Conservation (phyloP, 2,888 invertebrate species). For the Drosophila fungiperda region DNA sequence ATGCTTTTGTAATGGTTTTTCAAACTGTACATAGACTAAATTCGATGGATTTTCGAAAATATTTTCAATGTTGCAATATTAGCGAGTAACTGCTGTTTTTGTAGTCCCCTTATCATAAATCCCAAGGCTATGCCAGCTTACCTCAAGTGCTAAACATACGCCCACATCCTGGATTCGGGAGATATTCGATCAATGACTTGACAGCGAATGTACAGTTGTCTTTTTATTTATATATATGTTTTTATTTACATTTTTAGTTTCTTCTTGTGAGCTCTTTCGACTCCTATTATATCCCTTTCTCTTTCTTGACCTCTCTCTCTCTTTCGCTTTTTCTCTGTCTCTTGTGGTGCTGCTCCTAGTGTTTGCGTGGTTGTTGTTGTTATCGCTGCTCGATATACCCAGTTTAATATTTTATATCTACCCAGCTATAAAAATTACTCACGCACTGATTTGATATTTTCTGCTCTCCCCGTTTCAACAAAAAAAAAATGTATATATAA, state of each 20-base stretch:
- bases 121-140: conserved; percentile 34
- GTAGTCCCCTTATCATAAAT: conserved; percentile 33
- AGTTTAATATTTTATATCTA: conserved; percentile 25
- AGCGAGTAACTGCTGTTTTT: neutral
- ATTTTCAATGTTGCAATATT: neutral
- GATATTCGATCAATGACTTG: neutral
- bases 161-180: conserved; percentile 52
- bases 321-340: neutral
- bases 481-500: conserved; percentile 8
- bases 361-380: conserved; percentile 36
- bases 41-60: conserved; percentile 1
- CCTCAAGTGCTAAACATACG: conserved; percentile 51
- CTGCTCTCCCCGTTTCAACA: conserved; percentile 52
- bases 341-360: conserved; percentile 26
- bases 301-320: neutral
- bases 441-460: conserved; percentile 51
- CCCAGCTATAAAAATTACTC: conserved; percentile 30
- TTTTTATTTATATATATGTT: neutral
- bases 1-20: neutral
- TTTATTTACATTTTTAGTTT: neutral
- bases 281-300: neutral
- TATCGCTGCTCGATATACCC: conserved; percentile 23
- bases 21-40: neutral
- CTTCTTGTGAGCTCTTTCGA: conserved; percentile 2
- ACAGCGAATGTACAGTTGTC: neutral